Evolutionary conservation across 1,140 invertebrate species (phyloP), one percentile per base, ranked within the genome.

Genomic region (Pissodes strobi): DNA sequence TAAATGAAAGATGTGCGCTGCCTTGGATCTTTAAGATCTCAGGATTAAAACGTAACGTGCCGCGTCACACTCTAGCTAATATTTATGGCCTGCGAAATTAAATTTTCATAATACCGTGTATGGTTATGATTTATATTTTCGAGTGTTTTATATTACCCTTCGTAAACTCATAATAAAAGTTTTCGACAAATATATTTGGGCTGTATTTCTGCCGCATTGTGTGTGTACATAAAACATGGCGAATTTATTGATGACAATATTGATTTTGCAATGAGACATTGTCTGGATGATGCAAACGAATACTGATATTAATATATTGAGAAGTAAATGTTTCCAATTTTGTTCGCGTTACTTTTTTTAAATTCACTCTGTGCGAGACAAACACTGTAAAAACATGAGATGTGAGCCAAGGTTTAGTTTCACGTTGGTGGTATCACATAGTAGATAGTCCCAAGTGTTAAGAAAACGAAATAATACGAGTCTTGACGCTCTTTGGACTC

Each of bases 61-160:
- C 39, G 27, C 45, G 25, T 37, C 57, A 48, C 45, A 18, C 38
- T 62, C 22, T 62, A 62, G 53, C 48, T 62, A 53, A 62, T 62
- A 62, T 62, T 62, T 62, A 62, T 53, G 59, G 19, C 15, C 38
- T 49, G 59, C 49, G 38, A 62, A 62, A 62, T 62, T 62, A 62
- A 62, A 62, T 62, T 62, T 62, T 62, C 49, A 53, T 48, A 62
- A 62, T 62, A 45, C 46, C 37, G 38, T 41, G 34, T 51, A 43
- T 53, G 27, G 38, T 15, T 52, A 53, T 62, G 59, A 62, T 62
- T 62, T 62, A 62, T 62, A 62, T 53, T 53, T 62, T 53, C 49
- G 39, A 62, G 48, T 62, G 59, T 19, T 34, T 53, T 62, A 53
- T 62, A 25, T 38, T 25, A 23, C 49, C 58, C 21, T 5, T 2